These are phyloP conservation scores for Pyrgus malvae DNA, from an alignment of 2,888 invertebrate species.

Conservation along the genomic window DNA sequence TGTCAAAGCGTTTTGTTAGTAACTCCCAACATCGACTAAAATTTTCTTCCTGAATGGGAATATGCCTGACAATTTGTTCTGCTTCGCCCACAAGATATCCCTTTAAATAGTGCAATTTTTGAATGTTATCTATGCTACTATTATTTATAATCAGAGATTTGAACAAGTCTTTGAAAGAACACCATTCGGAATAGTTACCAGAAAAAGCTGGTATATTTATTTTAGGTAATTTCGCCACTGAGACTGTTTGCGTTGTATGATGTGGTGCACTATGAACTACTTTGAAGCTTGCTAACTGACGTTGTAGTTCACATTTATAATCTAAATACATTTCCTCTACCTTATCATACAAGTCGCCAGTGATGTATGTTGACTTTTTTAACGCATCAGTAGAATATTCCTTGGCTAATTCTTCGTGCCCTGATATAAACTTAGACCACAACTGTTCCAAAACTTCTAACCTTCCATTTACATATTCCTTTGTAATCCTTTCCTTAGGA, in stretches of 20 bases:
- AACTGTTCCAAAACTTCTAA: neutral
- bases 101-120: neutral
- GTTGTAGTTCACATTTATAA: neutral
- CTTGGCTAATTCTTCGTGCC: neutral
- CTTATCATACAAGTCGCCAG: neutral
- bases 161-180: constrained; percentile 29
- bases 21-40: constrained; percentile 3
- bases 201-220: constrained; percentile 28
- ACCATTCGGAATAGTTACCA: constrained; percentile 28
- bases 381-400: neutral
- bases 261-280: neutral
- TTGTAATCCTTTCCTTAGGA: neutral
- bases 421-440: neutral
- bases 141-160: constrained; percentile 21
- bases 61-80: constrained; percentile 1
- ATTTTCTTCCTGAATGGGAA: constrained; percentile 3
- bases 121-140: neutral
- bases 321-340: neutral
- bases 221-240: constrained; percentile 3
- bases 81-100: neutral
- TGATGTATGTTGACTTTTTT: neutral
- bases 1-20: neutral
- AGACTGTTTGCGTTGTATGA: neutral
- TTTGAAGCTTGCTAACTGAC: neutral
- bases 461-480: neutral